These are phyloP conservation scores for Carposina sasakii DNA, from an alignment of 1,140 invertebrate species.

Conservation along the genomic window DNA sequence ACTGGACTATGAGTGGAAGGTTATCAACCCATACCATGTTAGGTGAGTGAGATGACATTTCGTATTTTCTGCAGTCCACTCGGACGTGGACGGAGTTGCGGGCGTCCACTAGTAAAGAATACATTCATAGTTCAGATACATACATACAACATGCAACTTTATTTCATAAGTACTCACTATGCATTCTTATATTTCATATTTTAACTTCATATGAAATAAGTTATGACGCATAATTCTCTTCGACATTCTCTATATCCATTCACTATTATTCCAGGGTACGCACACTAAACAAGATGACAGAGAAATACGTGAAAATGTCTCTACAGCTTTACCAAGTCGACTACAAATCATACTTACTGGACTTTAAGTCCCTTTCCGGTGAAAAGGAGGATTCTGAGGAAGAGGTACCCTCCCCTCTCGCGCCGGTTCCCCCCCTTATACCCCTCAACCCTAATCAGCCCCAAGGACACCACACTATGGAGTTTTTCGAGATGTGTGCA, in stretches of 20 bases:
- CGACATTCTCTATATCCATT: too few relatives aligned
- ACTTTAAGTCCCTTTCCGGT: conserved; percentile 95
- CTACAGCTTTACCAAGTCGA: conserved; percentile 99
- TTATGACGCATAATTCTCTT: too few relatives aligned
- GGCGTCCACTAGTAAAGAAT: too few relatives aligned
- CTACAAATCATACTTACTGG: conserved; percentile 96
- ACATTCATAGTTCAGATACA: too few relatives aligned
- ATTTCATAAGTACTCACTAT: too few relatives aligned
- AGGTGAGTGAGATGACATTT: too few relatives aligned
- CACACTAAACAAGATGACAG: conserved; percentile 86
- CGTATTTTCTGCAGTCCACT: too few relatives aligned
- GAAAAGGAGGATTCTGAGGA: conserved; percentile 81
- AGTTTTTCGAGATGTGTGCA: conserved; percentile 99
- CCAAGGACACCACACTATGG: conserved; percentile 95
- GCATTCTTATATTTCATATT: too few relatives aligned
- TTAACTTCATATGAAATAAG: too few relatives aligned
- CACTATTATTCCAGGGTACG: conserved; percentile 80
- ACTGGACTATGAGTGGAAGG: conserved; percentile 98
- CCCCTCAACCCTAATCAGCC: conserved; percentile 39
- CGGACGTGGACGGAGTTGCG: too few relatives aligned
- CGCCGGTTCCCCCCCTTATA: conserved; percentile 44
- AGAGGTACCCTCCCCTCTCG: conserved; percentile 64
- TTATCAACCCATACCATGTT: conserved; percentile 96
- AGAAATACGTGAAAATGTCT: conserved; percentile 95
- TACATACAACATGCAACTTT: too few relatives aligned